Evolutionary conservation across 2,888 invertebrate genomes (phyloP).

Genomic region (Meloe dianella): DNA sequence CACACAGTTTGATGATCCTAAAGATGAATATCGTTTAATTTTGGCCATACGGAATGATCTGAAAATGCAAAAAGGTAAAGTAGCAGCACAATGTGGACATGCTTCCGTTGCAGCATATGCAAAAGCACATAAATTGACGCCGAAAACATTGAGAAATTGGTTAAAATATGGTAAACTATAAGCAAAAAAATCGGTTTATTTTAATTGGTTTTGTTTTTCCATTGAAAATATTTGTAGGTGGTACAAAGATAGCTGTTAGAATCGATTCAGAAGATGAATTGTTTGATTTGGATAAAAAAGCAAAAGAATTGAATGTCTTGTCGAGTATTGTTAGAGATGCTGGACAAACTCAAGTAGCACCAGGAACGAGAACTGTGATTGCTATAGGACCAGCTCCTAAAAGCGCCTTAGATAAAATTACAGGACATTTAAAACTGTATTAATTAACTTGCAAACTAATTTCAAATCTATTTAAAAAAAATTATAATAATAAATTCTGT

Average conservation of each 20-base stretch:
- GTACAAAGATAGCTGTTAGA: constrained; percentile 87
- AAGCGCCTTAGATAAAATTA: constrained; percentile 77
- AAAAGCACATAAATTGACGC: constrained; percentile 68
- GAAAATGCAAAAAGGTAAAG: constrained; percentile 95
- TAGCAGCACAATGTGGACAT: constrained; percentile 93
- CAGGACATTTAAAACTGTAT: constrained; percentile 86
- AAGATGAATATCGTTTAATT: constrained; percentile 78
- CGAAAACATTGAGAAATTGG: constrained; percentile 68
- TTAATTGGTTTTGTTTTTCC: constrained; percentile 48
- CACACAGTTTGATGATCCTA: constrained; percentile 51
- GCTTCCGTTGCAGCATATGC: constrained; percentile 90
- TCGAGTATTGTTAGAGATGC: constrained; percentile 85
- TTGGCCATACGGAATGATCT: constrained; percentile 87
- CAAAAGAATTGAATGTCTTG: constrained; percentile 72
- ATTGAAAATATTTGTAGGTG: no score
- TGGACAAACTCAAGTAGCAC: constrained; percentile 90
- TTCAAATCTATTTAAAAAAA: neutral
- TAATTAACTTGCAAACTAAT: constrained; percentile 57
- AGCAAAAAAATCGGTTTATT: no score
- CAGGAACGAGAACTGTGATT: constrained; percentile 87
- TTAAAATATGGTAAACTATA: constrained; percentile 47
- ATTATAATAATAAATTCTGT: neutral
- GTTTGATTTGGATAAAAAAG: constrained; percentile 70
- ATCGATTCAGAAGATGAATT: constrained; percentile 79
- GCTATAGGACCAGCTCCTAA: constrained; percentile 92